Evolutionary conservation across 1,140 invertebrate genomes (phyloP).

Genomic region (Drosophila ercepeae): DNA sequence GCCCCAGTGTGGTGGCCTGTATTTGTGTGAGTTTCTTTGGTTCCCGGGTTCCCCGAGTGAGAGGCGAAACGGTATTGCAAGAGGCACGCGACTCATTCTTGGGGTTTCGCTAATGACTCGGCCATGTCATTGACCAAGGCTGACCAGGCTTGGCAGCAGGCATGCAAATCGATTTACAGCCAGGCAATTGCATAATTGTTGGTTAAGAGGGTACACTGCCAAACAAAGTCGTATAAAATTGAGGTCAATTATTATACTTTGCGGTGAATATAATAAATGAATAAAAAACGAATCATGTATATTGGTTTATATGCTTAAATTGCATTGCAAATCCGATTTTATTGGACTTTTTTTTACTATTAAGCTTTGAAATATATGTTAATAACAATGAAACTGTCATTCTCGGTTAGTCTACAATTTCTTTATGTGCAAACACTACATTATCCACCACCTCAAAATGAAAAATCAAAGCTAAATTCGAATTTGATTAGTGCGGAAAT

Average conservation of each 20-base stretch:
- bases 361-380: not conserved
- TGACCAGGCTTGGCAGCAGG: constrained; percentile 33
- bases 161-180: constrained; percentile 68
- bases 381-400: too few relatives aligned
- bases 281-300: not conserved
- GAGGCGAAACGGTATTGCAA: constrained; percentile 34
- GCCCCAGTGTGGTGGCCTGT: constrained; percentile 50
- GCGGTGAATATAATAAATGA: not conserved
- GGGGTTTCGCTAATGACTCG: constrained; percentile 37
- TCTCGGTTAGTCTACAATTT: not conserved
- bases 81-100: constrained; percentile 51
- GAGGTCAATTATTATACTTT: constrained; percentile 4
- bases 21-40: constrained; percentile 8
- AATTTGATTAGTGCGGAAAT: constrained; percentile 62
- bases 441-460: constrained; percentile 18
- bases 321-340: not conserved
- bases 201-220: constrained; percentile 20
- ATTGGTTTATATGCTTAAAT: not conserved
- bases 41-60: not conserved
- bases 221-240: not conserved
- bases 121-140: constrained; percentile 38
- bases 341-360: not conserved
- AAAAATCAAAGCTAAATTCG: constrained; percentile 47
- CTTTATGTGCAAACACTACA: constrained; percentile 2
- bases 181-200: constrained; percentile 64